Evolutionary conservation across 92 coral and sea anemone genomes (phyloP).

Genomic region (Epizoanthus stellaris): DNA sequence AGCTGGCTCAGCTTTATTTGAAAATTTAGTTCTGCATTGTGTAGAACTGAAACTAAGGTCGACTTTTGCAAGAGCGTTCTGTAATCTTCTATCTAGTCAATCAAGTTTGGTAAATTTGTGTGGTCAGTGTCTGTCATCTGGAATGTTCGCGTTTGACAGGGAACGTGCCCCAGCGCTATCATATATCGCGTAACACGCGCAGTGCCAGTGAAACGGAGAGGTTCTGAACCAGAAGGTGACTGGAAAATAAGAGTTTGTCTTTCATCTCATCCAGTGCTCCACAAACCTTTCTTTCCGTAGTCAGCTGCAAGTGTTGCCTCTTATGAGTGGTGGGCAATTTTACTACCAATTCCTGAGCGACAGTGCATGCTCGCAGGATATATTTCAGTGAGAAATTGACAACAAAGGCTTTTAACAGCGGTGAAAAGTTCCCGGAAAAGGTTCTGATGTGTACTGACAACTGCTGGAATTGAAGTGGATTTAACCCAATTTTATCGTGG

Average conservation of each 20-base stretch:
- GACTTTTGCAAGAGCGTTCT: no score
- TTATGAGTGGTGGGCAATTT: background rate
- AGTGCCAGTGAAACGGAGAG: background rate
- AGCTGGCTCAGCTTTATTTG: no score
- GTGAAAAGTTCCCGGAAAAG: no score
- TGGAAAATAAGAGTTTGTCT: background rate
- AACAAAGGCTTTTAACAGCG: background rate
- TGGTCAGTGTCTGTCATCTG: slow-evolving; percentile 33
- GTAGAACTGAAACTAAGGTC: no score
- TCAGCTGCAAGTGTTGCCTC: background rate
- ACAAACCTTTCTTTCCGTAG: background rate
- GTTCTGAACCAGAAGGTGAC: background rate
- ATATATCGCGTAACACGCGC: slow-evolving; percentile 2
- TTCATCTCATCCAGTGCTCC: background rate
- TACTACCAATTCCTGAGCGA: background rate
- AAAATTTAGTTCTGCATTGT: no score
- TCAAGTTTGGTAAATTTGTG: background rate
- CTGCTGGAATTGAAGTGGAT: no score
- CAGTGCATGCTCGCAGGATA: background rate
- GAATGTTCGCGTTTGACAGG: slow-evolving; percentile 32
- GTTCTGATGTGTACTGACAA: no score
- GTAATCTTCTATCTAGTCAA: no score
- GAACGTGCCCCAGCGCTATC: background rate
- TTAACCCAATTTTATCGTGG: no score
- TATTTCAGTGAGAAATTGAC: background rate